Base-by-base conservation (phyloP, 1,140 invertebrate genomes). In the Macrostomum lignano region DNA sequence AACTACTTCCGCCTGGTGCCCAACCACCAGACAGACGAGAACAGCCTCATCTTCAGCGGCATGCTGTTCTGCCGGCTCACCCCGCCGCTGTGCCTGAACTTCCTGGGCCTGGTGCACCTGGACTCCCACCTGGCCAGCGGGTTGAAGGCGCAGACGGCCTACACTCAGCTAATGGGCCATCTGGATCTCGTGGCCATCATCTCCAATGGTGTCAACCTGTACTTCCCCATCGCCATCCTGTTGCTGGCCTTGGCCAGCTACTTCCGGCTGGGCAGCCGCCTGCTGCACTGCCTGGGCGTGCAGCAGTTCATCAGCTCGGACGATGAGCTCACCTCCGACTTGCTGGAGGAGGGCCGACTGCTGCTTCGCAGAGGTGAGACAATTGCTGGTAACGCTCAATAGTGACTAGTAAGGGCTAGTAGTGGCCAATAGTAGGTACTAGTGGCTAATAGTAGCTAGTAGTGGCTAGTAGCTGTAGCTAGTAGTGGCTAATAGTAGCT, bases 151-250 rank as follows among this genome's bases (percentile, higher is more conserved):
- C 76, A 84, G 57, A 84, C 78, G 1, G 67, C 72, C 44, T 84
- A 84, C 44, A 86, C 78, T 0, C 68, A 84, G 74, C 73, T 98
- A 38, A 98, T 98, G 86, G 88, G 88, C 14, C 86, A 94, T 48
- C 82, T 96, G 81, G 84, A 96, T 61, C 78, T 96, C 0, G 72
- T 96, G 34, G 72, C 76, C 7, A 78, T 96, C 34, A 77, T 96
- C 38, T 79, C 82, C 2, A 74, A 91, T 57, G 86, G 88, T 14
- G 94, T 98, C 57, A 94, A 96, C 57, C 74, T 98, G 24, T 98
- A 96, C 52, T 91, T 96, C 56, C 91, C 91, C 0, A 93, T 94
- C 66, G 67, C 74, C 30, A 86, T 98, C 49, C 64, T 94, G 23
- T 63, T 78, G 34, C 71, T 98, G 42, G 91, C 82, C 49, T 52